phyloP scores from a whole-genome alignment of 2,888 invertebrate genomes.

The Galeruca laticollis region DNA sequence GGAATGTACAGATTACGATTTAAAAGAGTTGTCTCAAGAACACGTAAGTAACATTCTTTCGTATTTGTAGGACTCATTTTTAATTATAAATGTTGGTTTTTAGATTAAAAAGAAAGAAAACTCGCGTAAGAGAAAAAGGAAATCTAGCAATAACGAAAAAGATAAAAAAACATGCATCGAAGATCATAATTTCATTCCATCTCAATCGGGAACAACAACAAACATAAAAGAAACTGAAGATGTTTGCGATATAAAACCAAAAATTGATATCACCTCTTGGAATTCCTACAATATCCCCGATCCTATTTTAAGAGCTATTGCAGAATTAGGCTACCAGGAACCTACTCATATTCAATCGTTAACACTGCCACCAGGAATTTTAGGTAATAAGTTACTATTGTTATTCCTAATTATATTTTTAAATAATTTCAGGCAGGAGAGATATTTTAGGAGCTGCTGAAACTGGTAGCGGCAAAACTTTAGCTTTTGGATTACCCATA shows the following conservation, averaged over 20 bases:
- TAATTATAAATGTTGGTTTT: conserved; percentile 24
- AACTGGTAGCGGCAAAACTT: conserved; percentile 98
- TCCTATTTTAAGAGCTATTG: conserved; percentile 78
- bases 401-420: background rate
- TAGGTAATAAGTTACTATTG: conserved; percentile 69
- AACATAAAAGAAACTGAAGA: conserved; percentile 32
- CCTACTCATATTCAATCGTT: conserved; percentile 92
- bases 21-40: conserved; percentile 66
- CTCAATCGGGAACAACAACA: conserved; percentile 44
- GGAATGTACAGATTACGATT: conserved; percentile 79
- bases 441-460: conserved; percentile 99
- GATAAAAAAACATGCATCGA: conserved; percentile 5
- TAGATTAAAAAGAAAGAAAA: conserved; percentile 37
- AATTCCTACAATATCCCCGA: conserved; percentile 77
- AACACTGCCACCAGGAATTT: conserved; percentile 85
- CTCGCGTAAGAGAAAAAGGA: conserved; percentile 42
- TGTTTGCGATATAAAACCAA: conserved; percentile 17
- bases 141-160: conserved; percentile 28
- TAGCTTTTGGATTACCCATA: conserved; percentile 97
- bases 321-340: conserved; percentile 79
- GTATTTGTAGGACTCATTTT: background rate
- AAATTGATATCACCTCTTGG: conserved; percentile 71
- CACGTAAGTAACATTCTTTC: conserved; percentile 38
- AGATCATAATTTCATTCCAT: conserved; percentile 38
- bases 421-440: conserved; percentile 71